A percentile compares a stretch with the other conserved stretches of the same genome.
These are phyloP conservation scores for Tricholaema leucomelas DNA, from an alignment of 2,113 vertebrate genomes.

Conservation along the genomic window DNA sequence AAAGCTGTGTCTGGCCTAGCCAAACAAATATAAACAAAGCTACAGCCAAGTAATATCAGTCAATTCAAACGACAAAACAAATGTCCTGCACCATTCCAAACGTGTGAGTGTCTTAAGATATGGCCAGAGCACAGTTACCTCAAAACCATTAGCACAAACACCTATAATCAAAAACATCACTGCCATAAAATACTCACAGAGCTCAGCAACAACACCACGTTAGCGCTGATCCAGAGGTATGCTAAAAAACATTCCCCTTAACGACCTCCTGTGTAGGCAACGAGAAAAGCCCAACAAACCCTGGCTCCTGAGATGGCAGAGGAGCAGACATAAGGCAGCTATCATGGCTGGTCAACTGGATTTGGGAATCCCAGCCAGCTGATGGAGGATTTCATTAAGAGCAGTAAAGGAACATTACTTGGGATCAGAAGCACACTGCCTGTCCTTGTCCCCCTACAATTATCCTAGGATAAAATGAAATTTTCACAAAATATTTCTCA, in stretches of 20 bases:
- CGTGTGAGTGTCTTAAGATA: neutral
- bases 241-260: neutral
- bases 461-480: neutral
- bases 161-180: neutral
- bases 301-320: neutral
- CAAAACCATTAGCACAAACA: conserved; percentile 8
- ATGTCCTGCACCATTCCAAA: conserved; percentile 15
- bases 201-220: neutral
- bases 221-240: neutral
- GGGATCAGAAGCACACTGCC: neutral
- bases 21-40: conserved; percentile 34
- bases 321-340: neutral
- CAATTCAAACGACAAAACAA: conserved; percentile 28
- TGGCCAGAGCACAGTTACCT: neutral
- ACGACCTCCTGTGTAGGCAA: neutral
- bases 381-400: neutral
- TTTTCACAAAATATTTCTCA: neutral
- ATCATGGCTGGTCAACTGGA: neutral
- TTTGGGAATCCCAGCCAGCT: neutral
- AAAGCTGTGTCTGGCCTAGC: neutral
- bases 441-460: neutral
- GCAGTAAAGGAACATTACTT: accelerated
- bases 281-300: neutral
- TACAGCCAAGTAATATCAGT: neutral
- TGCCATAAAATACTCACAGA: neutral